Conservation (phyloP, 2,888 invertebrate species). For the Erebia aethiops region DNA sequence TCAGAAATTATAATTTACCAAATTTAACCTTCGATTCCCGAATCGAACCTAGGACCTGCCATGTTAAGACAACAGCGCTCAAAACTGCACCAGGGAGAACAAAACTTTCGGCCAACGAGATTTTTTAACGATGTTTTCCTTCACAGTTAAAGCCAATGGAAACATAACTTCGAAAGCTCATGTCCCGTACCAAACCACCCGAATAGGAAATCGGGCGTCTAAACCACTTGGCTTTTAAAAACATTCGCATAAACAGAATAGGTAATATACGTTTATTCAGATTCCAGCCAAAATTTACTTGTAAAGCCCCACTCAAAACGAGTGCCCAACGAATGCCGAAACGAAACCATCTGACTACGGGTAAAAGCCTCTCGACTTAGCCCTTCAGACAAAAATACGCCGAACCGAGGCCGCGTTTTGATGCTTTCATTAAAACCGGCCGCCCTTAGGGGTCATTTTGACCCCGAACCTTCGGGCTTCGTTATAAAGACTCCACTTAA, state of each 20-base stretch:
- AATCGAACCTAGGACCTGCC: too few species aligned
- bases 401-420: slow-evolving; percentile 35
- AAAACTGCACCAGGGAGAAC: too few species aligned
- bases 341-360: slow-evolving; percentile 26
- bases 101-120: too few species aligned
- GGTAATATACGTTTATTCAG: not conserved
- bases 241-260: slow-evolving; percentile 1
- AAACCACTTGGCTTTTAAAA: too few species aligned
- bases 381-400: slow-evolving; percentile 37
- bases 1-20: too few species aligned
- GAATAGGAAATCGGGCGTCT: too few species aligned
- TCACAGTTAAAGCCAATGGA: too few species aligned
- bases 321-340: slow-evolving; percentile 29
- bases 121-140: too few species aligned
- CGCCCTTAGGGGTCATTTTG: slow-evolving; percentile 42
- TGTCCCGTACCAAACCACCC: too few species aligned
- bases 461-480: slow-evolving; percentile 38
- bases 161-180: too few species aligned
- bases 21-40: too few species aligned
- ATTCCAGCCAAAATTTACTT: not conserved
- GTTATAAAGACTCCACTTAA: slow-evolving; percentile 35
- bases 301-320: slow-evolving; percentile 12
- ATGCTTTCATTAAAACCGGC: slow-evolving; percentile 47
- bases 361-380: slow-evolving; percentile 29
- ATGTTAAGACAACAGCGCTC: too few species aligned